A percentile compares a stretch with the other conserved stretches of the same genome.
phyloP scores from a whole-genome alignment of 2,797 vertebrate species.

The Oryzias dopingdopingensis region DNA sequence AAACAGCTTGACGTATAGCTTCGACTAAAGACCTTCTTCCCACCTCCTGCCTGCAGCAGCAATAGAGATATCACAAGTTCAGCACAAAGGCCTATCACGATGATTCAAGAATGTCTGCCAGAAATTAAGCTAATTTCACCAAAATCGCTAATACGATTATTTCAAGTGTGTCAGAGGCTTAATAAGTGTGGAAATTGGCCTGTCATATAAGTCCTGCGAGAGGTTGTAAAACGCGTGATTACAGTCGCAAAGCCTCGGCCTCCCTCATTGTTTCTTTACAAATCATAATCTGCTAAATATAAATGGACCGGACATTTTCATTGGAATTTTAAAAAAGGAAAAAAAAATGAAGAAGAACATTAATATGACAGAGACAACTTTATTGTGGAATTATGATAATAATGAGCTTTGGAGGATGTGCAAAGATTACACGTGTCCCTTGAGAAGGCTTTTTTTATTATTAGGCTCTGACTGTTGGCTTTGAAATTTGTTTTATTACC shows the following conservation, averaged over 20 bases:
- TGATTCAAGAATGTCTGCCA: conserved; percentile 60
- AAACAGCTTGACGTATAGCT: conserved; percentile 54
- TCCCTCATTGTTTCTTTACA: conserved; percentile 83
- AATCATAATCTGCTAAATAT: conserved; percentile 81
- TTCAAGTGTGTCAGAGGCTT: conserved; percentile 85
- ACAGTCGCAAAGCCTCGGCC: conserved; percentile 75
- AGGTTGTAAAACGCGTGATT: conserved; percentile 82
- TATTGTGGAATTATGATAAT: conserved; percentile 81
- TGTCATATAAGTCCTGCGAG: conserved; percentile 81
- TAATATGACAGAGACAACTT: conserved; percentile 83
- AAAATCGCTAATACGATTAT: conserved; percentile 85
- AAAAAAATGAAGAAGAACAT: conserved; percentile 71
- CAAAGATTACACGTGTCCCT: conserved; percentile 75
- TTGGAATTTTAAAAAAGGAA: conserved; percentile 64
- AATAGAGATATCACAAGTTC: conserved; percentile 76
- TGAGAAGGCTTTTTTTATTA: conserved; percentile 74
- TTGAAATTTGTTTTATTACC: conserved; percentile 62
- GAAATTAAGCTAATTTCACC: conserved; percentile 79
- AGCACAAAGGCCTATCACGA: conserved; percentile 58
- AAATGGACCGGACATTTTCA: conserved; percentile 75
- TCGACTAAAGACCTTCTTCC: conserved; percentile 39
- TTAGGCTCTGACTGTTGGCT: conserved; percentile 60
- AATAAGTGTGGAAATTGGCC: conserved; percentile 88
- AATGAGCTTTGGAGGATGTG: conserved; percentile 78
- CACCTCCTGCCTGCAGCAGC: conserved; percentile 62